Evolutionary conservation across 1,140 invertebrate species (phyloP).

Genomic region (Atopsyche davidsoni): DNA sequence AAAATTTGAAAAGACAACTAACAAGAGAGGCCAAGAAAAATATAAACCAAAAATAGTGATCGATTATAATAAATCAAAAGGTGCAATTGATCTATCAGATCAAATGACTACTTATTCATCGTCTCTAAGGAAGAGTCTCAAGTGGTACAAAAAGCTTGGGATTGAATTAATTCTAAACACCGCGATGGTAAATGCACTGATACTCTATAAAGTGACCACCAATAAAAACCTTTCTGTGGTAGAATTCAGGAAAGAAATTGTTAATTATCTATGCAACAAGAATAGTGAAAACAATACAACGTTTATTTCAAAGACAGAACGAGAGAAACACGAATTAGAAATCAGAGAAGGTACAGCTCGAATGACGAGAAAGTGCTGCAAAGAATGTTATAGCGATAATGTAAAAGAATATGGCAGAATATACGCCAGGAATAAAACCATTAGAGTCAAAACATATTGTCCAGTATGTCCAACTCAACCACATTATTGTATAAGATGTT

Average conservation of each 20-base stretch:
- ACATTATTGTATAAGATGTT: slow-evolving; percentile 1
- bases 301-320: neutral
- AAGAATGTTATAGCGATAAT: slow-evolving; percentile 21
- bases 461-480: slow-evolving; percentile 3
- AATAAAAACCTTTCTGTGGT: slow-evolving; percentile 25
- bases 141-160: slow-evolving; percentile 34
- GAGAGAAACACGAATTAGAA: slow-evolving; percentile 28
- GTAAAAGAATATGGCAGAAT: slow-evolving; percentile 25
- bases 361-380: slow-evolving; percentile 27
- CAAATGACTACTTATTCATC: slow-evolving; percentile 23
- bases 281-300: slow-evolving; percentile 30
- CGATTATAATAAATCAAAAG: slow-evolving; percentile 41
- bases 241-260: slow-evolving; percentile 22
- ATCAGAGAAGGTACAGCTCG: slow-evolving; percentile 29
- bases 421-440: slow-evolving; percentile 31
- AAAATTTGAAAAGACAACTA: slow-evolving; percentile 30
- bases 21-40: slow-evolving; percentile 31
- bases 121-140: slow-evolving; percentile 24
- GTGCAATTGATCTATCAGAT: slow-evolving; percentile 27
- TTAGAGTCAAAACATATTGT: slow-evolving; percentile 29
- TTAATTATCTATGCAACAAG: slow-evolving; percentile 24
- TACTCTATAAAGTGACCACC: slow-evolving; percentile 11
- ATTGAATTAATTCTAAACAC: slow-evolving; percentile 6
- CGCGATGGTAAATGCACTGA: slow-evolving; percentile 6
- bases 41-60: slow-evolving; percentile 38